phyloP scores from a whole-genome alignment of 2,888 invertebrate genomes.

The Sarcophaga subvicina region DNA sequence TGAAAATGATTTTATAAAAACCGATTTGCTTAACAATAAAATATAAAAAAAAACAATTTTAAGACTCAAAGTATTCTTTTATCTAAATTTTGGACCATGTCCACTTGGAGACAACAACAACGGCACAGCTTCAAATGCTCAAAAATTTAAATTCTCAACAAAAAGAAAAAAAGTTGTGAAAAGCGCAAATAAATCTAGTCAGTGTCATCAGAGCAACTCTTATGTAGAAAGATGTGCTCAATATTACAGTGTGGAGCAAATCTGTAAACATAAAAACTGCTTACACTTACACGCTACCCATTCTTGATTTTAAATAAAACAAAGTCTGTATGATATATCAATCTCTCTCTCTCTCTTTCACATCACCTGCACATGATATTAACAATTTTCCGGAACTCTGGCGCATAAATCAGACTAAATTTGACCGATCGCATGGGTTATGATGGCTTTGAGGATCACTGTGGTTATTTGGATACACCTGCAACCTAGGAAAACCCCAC shows the following conservation, averaged over 20 bases:
- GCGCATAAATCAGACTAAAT: too few relatives aligned
- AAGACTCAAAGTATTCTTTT: background rate
- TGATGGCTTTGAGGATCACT: too few relatives aligned
- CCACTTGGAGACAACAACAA: constrained; percentile 28
- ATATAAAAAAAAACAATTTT: constrained; percentile 4
- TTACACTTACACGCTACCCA: too few relatives aligned
- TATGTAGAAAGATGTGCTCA: constrained; percentile 12
- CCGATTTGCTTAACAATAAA: constrained; percentile 54
- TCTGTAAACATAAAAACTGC: background rate
- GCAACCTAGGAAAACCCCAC: too few relatives aligned
- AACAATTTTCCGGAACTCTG: too few relatives aligned
- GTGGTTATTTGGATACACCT: too few relatives aligned
- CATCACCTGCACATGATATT: too few relatives aligned
- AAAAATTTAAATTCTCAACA: constrained; percentile 63
- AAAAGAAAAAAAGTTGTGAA: constrained; percentile 53
- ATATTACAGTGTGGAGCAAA: constrained; percentile 6
- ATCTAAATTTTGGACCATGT: constrained; percentile 16
- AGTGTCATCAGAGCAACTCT: constrained; percentile 40
- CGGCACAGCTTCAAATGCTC: background rate
- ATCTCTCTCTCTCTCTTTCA: too few relatives aligned
- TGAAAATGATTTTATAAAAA: constrained; percentile 43
- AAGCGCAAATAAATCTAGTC: constrained; percentile 72
- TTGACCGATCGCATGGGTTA: too few relatives aligned
- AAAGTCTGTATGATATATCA: too few relatives aligned
- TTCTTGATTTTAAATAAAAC: too few relatives aligned